Base-by-base conservation (phyloP, 2,888 invertebrate genomes). In the Sinhomidia bicolor region DNA sequence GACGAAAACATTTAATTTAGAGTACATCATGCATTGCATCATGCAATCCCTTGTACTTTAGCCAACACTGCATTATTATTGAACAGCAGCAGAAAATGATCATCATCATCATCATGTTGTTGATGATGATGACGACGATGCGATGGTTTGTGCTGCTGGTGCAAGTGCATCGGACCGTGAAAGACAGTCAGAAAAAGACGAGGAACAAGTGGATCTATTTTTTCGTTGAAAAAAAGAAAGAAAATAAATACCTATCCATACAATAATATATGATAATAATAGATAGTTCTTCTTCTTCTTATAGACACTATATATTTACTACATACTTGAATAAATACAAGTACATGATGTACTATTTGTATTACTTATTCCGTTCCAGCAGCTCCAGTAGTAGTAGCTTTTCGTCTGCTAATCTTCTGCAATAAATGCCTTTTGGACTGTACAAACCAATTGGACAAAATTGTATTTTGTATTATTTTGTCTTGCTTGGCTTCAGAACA, bases 151-250 rank as follows among this genome's bases (percentile, higher is more conserved):
- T 44, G 44, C 23, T 60, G 60, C 26, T 81, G 65, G 41, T 44
- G 47, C 65, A 57, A 9, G 81, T 41, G 65, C 65, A 81, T 47
- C 81, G 65, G 17, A 81, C 81, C 81, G 36, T 81, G 65, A 81
- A 41, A 81, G 81, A 47, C 51, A 76, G 76, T 29, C 47, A 51
- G 76, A 44, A 44, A 54, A 47, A n/a, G n/a, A n/a, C n/a, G n/a
- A n/a, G n/a, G 47, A 29, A 47, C 9, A 76, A 76, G 26, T 74
- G 47, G 41, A 7, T 68, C 36, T 68, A n/a, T 68, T 36, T 65
- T 65, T 26, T 65, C 65, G 29, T 23, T 7, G 9, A 68, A 26
- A 6, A 60, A 26, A 12, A 60, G 26, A 60, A 14, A 60, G n/a
- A n/a, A n/a, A n/a, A n/a, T n/a, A n/a, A n/a, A n/a, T n/a, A n/a